Percentiles rank a stretch among this genome's conserved stretches.
Conservation (phyloP, 1,140 invertebrate genomes). For the Wiebesia pumilae region DNA sequence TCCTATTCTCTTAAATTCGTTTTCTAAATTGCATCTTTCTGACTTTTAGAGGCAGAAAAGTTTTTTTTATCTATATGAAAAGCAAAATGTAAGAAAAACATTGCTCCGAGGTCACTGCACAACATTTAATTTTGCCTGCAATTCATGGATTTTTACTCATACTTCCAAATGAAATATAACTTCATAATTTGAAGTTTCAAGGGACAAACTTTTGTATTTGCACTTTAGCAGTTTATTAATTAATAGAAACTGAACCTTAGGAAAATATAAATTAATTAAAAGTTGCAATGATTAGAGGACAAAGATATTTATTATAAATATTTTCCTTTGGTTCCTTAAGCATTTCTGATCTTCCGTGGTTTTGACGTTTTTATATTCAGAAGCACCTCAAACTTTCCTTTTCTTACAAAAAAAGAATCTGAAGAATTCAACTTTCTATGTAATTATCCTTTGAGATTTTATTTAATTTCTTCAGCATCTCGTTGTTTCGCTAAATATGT, state of each 20-base stretch:
- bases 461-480: neutral
- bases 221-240: neutral
- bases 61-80: neutral
- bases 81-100: conserved; percentile 5
- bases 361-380: neutral
- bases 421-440: neutral
- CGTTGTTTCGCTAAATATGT: neutral
- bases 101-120: neutral
- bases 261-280: conserved; percentile 8
- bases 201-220: neutral
- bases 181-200: conserved; percentile 21
- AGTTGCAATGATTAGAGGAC: neutral
- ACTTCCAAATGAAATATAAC: neutral
- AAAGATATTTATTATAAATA: conserved; percentile 1
- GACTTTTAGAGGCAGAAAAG: neutral
- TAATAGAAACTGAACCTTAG: neutral
- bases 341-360: neutral
- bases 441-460: neutral
- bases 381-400: neutral
- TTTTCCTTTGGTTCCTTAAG: neutral
- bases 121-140: conserved; percentile 4
- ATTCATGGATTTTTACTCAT: conserved; percentile 8
- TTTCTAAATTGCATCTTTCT: conserved; percentile 35
- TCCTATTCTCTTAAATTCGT: conserved; percentile 46
- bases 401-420: neutral